phyloP scores from a whole-genome alignment of 1,140 invertebrate genomes.

The Littorina saxatilis region DNA sequence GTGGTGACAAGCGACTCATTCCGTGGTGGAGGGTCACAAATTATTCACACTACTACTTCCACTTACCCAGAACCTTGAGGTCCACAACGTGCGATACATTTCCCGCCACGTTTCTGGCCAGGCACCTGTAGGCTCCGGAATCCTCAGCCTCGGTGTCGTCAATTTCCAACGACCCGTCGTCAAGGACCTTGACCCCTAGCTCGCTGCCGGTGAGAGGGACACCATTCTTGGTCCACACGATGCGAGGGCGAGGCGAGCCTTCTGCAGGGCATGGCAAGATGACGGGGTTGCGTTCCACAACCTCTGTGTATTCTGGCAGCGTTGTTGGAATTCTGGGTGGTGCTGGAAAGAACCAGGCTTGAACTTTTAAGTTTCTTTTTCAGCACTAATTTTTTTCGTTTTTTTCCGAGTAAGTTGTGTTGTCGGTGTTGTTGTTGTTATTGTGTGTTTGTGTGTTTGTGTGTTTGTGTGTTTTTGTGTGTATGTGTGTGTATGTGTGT shows the following conservation, averaged over 20 bases:
- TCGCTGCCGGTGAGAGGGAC: conserved; percentile 49
- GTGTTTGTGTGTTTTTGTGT: no score
- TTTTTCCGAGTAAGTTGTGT: no score
- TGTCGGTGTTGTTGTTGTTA: no score
- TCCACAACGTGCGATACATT: conserved; percentile 67
- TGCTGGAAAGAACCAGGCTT: conserved; percentile 50
- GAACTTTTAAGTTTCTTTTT: not conserved
- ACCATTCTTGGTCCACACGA: conserved; percentile 77
- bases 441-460: no score
- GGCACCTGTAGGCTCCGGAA: conserved; percentile 76
- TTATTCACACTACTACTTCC: not conserved
- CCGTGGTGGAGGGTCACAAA: no score
- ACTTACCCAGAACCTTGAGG: conserved; percentile 73
- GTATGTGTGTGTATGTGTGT: no score
- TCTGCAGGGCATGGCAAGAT: conserved; percentile 74
- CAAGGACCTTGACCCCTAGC: conserved; percentile 50
- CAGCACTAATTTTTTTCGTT: no score
- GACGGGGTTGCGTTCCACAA: conserved; percentile 66
- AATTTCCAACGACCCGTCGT: conserved; percentile 66
- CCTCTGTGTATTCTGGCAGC: conserved; percentile 55
- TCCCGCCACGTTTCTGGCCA: conserved; percentile 76
- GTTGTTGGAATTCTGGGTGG: conserved; percentile 57
- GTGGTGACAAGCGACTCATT: no score
- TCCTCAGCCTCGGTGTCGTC: conserved; percentile 63
- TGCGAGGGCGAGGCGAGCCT: conserved; percentile 75